Evolutionary conservation across 2,888 invertebrate species (phyloP).

Genomic region (Tillus elongatus): DNA sequence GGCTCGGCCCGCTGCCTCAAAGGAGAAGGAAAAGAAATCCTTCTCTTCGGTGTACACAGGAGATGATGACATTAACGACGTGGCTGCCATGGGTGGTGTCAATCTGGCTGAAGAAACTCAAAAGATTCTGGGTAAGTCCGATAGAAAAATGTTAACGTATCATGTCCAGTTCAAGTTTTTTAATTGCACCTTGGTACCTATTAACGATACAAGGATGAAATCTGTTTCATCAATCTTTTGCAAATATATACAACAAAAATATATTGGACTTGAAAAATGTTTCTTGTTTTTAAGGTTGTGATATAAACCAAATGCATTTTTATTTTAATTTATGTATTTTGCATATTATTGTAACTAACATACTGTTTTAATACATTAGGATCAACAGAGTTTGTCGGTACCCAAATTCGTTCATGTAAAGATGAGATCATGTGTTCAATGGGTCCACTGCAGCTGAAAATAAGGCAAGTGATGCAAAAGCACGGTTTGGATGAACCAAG

Average conservation of each 20-base stretch:
- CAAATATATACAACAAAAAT: too few relatives aligned
- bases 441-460: conserved; percentile 64
- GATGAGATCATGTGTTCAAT: conserved; percentile 82
- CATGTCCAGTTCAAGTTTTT: conserved; percentile 1
- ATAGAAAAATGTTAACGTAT: neutral
- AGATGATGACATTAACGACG: conserved; percentile 96
- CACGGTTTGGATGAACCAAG: conserved; percentile 78
- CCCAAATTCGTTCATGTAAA: conserved; percentile 79
- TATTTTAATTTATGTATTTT: conserved; percentile 30
- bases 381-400: conserved; percentile 67
- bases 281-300: too few relatives aligned
- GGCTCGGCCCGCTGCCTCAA: conserved; percentile 52
- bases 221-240: too few relatives aligned
- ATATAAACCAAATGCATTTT: too few relatives aligned
- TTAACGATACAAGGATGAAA: too few relatives aligned
- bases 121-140: conserved; percentile 58
- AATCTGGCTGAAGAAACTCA: conserved; percentile 94
- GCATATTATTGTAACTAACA: neutral
- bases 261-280: too few relatives aligned
- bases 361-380: conserved; percentile 42
- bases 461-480: conserved; percentile 64
- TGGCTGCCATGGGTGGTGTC: conserved; percentile 98
- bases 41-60: conserved; percentile 40
- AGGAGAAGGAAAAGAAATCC: neutral
- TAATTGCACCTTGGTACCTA: too few relatives aligned